A percentile compares a stretch with the other conserved stretches of the same genome.
Conservation (phyloP, 2,113 vertebrate genomes). For the Pomatostomus ruficeps region DNA sequence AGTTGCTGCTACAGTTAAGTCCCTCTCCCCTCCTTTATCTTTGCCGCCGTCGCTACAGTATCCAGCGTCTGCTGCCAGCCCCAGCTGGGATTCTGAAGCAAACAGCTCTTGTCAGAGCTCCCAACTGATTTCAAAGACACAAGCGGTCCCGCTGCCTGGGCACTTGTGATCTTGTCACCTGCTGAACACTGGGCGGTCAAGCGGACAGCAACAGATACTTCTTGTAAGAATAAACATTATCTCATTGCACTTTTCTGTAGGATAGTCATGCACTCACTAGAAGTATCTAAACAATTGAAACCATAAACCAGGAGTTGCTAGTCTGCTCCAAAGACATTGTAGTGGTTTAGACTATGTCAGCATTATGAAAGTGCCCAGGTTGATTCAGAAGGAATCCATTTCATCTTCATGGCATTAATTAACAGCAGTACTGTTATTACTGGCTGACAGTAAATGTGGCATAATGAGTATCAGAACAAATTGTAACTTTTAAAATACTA, state of each 20-base stretch:
- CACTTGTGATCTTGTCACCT: too few relatives aligned
- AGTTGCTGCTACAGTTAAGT: too few relatives aligned
- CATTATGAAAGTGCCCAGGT: background rate
- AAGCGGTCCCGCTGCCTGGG: too few relatives aligned
- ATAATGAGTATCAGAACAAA: background rate
- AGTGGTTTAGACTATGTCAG: background rate
- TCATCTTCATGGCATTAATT: background rate
- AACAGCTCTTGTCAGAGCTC: too few relatives aligned
- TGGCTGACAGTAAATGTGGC: background rate
- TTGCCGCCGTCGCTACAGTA: too few relatives aligned
- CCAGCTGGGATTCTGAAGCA: too few relatives aligned
- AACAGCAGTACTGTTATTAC: background rate
- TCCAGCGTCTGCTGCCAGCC: too few relatives aligned
- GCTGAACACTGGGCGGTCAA: too few relatives aligned
- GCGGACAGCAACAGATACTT: too few relatives aligned
- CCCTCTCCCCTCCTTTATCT: too few relatives aligned
- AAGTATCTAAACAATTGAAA: background rate
- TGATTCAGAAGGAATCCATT: background rate
- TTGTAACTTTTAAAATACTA: background rate
- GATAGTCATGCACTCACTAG: background rate
- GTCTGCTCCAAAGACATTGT: background rate
- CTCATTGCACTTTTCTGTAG: slow-evolving; percentile 12
- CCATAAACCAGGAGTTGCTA: background rate
- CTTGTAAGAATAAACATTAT: background rate
- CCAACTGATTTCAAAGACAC: too few relatives aligned